Conservation (phyloP, 2,113 vertebrate species). For the Thalassoma bifasciatum region DNA sequence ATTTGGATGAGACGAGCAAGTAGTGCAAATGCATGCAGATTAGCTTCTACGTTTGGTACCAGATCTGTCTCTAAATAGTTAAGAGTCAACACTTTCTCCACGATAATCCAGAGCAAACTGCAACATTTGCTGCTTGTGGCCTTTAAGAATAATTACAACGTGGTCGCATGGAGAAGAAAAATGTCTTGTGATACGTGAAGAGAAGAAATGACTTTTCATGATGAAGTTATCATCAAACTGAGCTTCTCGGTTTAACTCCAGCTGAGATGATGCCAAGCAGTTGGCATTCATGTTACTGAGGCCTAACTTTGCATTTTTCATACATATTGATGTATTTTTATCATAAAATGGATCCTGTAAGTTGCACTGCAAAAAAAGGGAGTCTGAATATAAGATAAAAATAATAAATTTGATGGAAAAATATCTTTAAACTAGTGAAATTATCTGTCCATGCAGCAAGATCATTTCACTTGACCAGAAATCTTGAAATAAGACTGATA, state of each 20-base stretch:
- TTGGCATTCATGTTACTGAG: neutral
- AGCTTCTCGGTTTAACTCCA: constrained; percentile 16
- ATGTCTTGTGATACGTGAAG: neutral
- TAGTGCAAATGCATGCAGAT: constrained; percentile 39
- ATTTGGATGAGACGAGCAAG: constrained; percentile 50
- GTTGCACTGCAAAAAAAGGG: no score
- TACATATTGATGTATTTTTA: no score
- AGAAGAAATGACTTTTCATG: constrained; percentile 8
- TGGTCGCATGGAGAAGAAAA: neutral
- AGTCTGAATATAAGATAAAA: no score
- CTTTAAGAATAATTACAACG: constrained; percentile 13
- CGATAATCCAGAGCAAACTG: constrained; percentile 32
- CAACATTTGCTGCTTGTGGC: neutral
- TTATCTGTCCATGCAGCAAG: no score
- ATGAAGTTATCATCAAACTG: constrained; percentile 6
- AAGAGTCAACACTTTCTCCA: constrained; percentile 17
- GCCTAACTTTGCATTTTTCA: neutral
- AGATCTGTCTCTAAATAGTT: constrained; percentile 32
- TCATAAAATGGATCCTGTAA: no score
- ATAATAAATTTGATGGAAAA: no score
- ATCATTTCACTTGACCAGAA: no score
- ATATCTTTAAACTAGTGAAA: no score
- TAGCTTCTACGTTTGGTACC: constrained; percentile 35
- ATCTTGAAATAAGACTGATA: no score
- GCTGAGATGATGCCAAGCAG: neutral